A percentile compares a stretch with the other conserved stretches of the same genome.
Conservation (phyloP, 2,113 vertebrate genomes). For the Corythaeola cristata region DNA sequence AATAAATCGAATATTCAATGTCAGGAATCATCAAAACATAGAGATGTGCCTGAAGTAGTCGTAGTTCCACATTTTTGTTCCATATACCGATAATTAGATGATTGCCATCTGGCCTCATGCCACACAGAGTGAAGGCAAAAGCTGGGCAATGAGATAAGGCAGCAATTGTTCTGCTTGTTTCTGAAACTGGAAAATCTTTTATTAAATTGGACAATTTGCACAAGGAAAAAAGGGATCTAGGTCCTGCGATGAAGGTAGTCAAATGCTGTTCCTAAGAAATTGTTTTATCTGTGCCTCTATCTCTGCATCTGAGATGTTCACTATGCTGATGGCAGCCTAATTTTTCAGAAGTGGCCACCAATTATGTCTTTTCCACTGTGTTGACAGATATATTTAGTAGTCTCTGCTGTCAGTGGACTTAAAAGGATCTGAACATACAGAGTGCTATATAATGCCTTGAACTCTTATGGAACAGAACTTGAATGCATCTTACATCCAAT, state of each 20-base stretch:
- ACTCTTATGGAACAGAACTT: not conserved
- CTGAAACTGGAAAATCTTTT: not conserved
- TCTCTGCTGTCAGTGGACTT: not conserved
- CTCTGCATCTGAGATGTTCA: not conserved
- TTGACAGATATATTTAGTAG: not conserved
- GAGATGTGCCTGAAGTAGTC: not conserved
- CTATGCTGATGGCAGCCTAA: not conserved
- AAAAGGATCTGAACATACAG: not conserved
- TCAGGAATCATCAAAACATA: not conserved
- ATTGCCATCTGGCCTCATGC: not conserved
- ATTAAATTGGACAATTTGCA: not conserved
- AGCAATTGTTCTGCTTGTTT: not conserved
- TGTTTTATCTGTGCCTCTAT: not conserved
- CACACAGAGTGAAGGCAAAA: not conserved
- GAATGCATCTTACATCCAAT: not conserved
- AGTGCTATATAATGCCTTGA: not conserved
- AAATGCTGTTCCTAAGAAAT: not conserved
- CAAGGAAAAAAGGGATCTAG: not conserved
- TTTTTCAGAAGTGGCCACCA: not conserved
- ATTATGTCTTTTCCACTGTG: not conserved
- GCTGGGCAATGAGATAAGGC: not conserved
- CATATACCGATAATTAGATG: not conserved
- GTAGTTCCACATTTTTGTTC: fast-evolving
- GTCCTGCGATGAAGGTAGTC: not conserved
- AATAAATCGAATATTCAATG: not conserved